Evolutionary conservation across 2,888 invertebrate species (phyloP).

Genomic region (Cyclophora albipunctata): DNA sequence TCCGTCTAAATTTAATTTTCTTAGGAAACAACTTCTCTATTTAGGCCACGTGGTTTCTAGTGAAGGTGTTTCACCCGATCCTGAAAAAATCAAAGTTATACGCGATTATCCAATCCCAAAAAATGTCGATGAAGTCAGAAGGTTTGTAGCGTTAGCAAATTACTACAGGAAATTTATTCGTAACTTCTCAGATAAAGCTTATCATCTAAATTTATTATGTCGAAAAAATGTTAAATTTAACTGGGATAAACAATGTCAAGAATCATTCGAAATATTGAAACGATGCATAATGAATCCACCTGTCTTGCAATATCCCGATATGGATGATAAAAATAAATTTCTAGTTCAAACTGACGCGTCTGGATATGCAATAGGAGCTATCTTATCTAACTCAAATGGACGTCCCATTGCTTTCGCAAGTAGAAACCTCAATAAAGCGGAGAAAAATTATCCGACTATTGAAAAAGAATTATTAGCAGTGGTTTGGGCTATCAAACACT

Average conservation of each 20-base stretch:
- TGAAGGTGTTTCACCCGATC: conserved; percentile 1
- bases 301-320: conserved; percentile 8
- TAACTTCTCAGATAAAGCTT: conserved; percentile 9
- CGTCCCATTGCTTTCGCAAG: conserved; percentile 11
- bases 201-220: conserved; percentile 11
- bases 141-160: too few species aligned
- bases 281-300: conserved; percentile 1
- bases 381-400: conserved; percentile 2
- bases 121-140: not conserved
- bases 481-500: conserved; percentile 12
- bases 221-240: conserved; percentile 8
- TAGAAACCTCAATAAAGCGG: conserved; percentile 7
- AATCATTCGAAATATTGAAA: conserved; percentile 6
- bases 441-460: conserved; percentile 11
- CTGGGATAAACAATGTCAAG: conserved; percentile 6
- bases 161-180: conserved; percentile 8
- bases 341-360: conserved; percentile 7
- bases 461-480: conserved; percentile 13
- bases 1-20: conserved; percentile 1
- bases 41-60: conserved; percentile 2
- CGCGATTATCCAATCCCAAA: conserved; percentile 1
- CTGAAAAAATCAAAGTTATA: not conserved
- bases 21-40: conserved; percentile 1
- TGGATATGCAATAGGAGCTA: conserved; percentile 7
- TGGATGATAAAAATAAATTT: conserved; percentile 7